Evolutionary conservation across 2,797 vertebrate genomes (phyloP).

Genomic region (Pseudochirops corinnae): DNA sequence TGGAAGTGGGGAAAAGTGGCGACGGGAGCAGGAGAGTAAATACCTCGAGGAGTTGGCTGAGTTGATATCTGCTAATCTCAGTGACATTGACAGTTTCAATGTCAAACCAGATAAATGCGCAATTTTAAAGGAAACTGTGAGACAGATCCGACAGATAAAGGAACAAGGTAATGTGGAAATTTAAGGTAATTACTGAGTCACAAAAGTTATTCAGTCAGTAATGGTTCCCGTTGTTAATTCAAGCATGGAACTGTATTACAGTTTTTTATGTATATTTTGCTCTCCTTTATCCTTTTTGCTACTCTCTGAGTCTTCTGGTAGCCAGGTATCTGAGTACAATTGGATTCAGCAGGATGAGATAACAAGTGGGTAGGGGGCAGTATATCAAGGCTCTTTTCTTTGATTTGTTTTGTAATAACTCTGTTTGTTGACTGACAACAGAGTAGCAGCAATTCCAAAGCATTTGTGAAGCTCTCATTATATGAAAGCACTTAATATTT

Average conservation of each 20-base stretch:
- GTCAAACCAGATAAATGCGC: conserved; percentile 99
- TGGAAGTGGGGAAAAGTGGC: conserved; percentile 95
- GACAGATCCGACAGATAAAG: conserved; percentile 99
- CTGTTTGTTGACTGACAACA: no score
- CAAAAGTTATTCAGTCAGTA: neutral
- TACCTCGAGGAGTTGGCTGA: conserved; percentile 99
- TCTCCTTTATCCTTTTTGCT: neutral
- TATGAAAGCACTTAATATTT: no score
- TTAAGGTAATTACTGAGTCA: neutral
- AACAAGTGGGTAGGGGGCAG: neutral
- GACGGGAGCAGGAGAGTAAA: conserved; percentile 98
- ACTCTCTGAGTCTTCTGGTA: neutral
- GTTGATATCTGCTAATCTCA: conserved; percentile 98
- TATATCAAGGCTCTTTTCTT: neutral
- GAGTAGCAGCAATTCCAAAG: no score
- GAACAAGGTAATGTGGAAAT: conserved; percentile 92
- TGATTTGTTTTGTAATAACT: neutral
- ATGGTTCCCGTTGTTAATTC: neutral
- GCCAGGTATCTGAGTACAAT: neutral
- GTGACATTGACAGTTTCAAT: conserved; percentile 99
- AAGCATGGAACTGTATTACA: neutral
- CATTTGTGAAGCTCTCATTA: neutral
- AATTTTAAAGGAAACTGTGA: conserved; percentile 99
- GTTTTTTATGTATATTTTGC: neutral
- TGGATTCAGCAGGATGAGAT: neutral